Conservation (phyloP, 2,888 invertebrate genomes). For the Uropetala carovei region DNA sequence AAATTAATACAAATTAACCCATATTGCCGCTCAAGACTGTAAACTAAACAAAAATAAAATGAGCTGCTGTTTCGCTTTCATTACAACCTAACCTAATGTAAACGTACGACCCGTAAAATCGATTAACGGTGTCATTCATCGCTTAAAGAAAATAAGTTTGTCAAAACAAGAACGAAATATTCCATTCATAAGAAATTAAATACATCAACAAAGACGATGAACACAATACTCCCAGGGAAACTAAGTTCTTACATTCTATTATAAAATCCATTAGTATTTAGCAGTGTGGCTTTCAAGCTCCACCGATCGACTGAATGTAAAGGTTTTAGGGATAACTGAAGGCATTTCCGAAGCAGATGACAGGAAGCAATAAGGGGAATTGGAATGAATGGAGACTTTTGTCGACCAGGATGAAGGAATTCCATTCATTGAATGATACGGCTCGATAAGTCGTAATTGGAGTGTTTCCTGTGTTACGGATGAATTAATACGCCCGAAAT, state of each 20-base stretch:
- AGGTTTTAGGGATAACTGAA: constrained; percentile 28
- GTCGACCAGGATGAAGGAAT: constrained; percentile 31
- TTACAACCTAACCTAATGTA: no score
- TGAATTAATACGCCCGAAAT: constrained; percentile 38
- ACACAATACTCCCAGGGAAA: background rate
- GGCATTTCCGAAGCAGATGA: constrained; percentile 28
- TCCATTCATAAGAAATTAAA: no score
- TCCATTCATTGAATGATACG: constrained; percentile 38
- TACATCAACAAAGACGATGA: no score
- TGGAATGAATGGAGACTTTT: constrained; percentile 43
- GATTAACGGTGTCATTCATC: no score
- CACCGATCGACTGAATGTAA: background rate
- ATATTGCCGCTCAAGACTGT: no score
- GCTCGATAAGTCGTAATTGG: constrained; percentile 7
- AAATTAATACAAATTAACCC: no score
- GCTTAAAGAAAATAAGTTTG: no score
- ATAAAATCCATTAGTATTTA: no score
- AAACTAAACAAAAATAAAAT: no score
- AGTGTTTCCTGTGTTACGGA: constrained; percentile 42
- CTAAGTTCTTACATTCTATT: background rate
- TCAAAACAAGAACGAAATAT: no score
- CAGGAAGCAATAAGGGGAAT: constrained; percentile 30
- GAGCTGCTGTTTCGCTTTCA: no score
- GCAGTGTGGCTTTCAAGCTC: background rate
- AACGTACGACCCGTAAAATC: no score